Evolutionary conservation across 2,113 vertebrate species (phyloP), one percentile per base, ranked within the genome.

Genomic region (Pelvicachromis taeniatus): DNA sequence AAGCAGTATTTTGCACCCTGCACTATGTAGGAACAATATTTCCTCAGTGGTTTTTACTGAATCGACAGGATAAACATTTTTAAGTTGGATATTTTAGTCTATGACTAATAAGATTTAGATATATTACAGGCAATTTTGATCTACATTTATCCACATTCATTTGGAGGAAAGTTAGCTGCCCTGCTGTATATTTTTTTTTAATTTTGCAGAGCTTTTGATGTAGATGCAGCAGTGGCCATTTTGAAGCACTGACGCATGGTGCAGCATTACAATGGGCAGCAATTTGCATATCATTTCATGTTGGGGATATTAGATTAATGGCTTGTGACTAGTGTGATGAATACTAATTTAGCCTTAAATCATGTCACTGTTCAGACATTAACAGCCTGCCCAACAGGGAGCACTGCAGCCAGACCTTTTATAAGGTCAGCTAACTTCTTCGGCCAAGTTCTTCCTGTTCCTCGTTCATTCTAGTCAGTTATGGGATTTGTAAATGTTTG

Each of bases 271-370:
- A 95, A 94, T 95, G 84, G 91, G 81, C 79, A 81, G 82, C 91
- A 93, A 95, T 95, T 95, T 95, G 95, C 94, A 95, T 95, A 95
- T 95, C 92, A 94, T 95, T 95, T 94, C 92, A 94, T 95, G 94
- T 95, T 93, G 82, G 89, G 86, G 91, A 93, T 94, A 94, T 95
- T 95, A 95, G 93, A 95, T 95, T 94, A 95, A 95, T 95, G 93
- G 92, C 92, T 95, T 94, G 91, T 93, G 93, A 95, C 93, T 94
- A 90, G 88, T 92, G 93, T 93, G 94, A 95, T 95, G 93, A 95
- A 95, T 95, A 94, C 92, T 94, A 95, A 95, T 95, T 93, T 93
- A 91, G 89, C 91, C 85, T 93, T 95, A 94, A 94, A 95, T 94
- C 93, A 93, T 84, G 91, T 91, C 88, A 90, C 84, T 33, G 58